phyloP scores from a whole-genome alignment of 2,797 vertebrate species.

The Sebastes vulpes region DNA sequence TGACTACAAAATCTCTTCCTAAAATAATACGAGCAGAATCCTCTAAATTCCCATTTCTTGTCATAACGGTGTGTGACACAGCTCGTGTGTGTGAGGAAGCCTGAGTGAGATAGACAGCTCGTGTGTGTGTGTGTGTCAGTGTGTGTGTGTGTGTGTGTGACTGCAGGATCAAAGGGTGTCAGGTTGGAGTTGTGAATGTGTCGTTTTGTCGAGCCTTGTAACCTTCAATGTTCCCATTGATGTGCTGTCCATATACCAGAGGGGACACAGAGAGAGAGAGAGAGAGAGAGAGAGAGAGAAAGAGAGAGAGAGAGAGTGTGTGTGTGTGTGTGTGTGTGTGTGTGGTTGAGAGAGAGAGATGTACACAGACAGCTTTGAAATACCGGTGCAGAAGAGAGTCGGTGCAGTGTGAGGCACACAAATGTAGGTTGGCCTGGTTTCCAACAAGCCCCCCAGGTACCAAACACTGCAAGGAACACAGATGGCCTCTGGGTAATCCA shows the following conservation, averaged over 20 bases:
- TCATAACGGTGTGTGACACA: neutral
- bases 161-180: constrained; percentile 69
- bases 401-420: constrained; percentile 51
- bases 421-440: constrained; percentile 76
- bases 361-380: constrained; percentile 55
- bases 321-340: neutral
- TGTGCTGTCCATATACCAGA: constrained; percentile 73
- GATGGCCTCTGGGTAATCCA: constrained; percentile 79
- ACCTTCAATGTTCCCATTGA: constrained; percentile 81
- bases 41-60: neutral
- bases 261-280: constrained; percentile 50
- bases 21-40: neutral
- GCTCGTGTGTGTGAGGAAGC: constrained; percentile 1
- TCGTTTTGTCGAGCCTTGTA: constrained; percentile 73
- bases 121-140: neutral
- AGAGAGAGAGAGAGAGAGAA: neutral
- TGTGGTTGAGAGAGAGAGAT: neutral
- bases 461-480: constrained; percentile 71
- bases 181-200: constrained; percentile 64
- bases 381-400: constrained; percentile 34
- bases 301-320: neutral
- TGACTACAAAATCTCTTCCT: neutral
- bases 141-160: constrained; percentile 2
- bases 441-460: constrained; percentile 68
- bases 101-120: constrained; percentile 16